phyloP scores from a whole-genome alignment of 2,888 invertebrate genomes.

The Drosophila aldrichi region DNA sequence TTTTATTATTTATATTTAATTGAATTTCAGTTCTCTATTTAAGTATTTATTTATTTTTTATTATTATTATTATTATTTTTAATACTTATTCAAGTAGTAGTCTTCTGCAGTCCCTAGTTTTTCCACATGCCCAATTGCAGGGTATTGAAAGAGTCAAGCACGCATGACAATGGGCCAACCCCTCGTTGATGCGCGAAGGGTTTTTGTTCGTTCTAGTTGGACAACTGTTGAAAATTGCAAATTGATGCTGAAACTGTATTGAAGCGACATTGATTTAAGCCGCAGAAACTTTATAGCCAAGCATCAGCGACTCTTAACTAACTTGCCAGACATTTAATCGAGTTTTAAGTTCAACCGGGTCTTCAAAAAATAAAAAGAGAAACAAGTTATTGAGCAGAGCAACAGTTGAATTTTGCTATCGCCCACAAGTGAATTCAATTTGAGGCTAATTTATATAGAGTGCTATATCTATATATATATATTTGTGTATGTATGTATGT shows the following conservation, averaged over 20 bases:
- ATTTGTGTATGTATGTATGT: background rate
- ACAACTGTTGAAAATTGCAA: conserved; percentile 66
- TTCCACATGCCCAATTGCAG: conserved; percentile 8
- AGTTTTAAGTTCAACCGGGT: conserved; percentile 13
- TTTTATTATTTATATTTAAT: too few relatives aligned
- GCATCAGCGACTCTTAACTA: conserved; percentile 31
- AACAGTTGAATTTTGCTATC: background rate
- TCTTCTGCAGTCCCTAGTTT: background rate
- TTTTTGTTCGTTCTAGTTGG: conserved; percentile 32
- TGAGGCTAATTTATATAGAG: conserved; percentile 29
- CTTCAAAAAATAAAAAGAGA: background rate
- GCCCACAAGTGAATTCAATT: conserved; percentile 15
- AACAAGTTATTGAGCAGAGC: conserved; percentile 3
- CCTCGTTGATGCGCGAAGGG: conserved; percentile 30
- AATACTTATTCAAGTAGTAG: background rate
- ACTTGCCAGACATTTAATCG: conserved; percentile 35
- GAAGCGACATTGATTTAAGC: conserved; percentile 47
- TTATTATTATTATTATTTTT: background rate
- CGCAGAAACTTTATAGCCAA: conserved; percentile 18
- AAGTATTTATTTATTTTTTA: background rate
- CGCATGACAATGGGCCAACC: conserved; percentile 45
- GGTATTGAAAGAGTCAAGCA: conserved; percentile 46
- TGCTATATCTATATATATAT: background rate
- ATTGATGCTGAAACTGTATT: conserved; percentile 52
- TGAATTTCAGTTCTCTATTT: too few relatives aligned